Base-by-base conservation (phyloP, 2,797 vertebrate genomes). In the Sebastiscus tertius region DNA sequence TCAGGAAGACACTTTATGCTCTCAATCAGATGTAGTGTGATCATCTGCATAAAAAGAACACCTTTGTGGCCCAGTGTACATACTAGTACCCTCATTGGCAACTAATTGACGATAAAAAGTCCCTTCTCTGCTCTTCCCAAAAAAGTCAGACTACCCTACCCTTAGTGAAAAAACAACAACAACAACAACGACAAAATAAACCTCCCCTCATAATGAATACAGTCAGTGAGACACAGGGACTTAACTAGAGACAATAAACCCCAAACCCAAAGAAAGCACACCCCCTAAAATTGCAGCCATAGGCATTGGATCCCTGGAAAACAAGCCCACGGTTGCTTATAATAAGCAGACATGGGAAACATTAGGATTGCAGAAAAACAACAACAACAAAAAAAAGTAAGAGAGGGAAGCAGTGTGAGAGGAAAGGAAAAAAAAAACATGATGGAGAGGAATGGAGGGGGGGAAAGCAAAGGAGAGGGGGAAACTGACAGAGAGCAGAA, bases 271-370 rank as follows among this genome's bases (percentile, higher is more conserved):
- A 70, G 54, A 76, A 66, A 77, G 8, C 22, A 42, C 39, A 63
- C 22, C 3, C 3, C 26, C 39, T 36, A 54, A 65, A 68, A 75
- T 46, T 34, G 7, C 26, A 62, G 13, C 79, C 33, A 72, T 83
- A 34, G 13, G 78, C 46, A 66, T 4, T 7, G 39, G 22, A 34
- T 69, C 42, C n/a, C n/a, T 26, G 26, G 26, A 79, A 82, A 82
- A 76, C 64, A 81, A 75, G 31, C 63, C 54, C 27, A 29, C 22
- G 13, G 55, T 78, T 69, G 60, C 49, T 77, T 59, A 75, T 77
- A 65, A 84, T 74, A 80, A 79, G 61, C 59, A 83, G 58, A 78
- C 66, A 68, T 54, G 56, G 79, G 74, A 74, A 77, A 71, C 66
- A 54, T 69, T 34, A 49, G 61, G 34, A 71, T 2, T 54, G 58